phyloP scores from a whole-genome alignment of 2,888 invertebrate species.

The Lacanobia wlatinum region DNA sequence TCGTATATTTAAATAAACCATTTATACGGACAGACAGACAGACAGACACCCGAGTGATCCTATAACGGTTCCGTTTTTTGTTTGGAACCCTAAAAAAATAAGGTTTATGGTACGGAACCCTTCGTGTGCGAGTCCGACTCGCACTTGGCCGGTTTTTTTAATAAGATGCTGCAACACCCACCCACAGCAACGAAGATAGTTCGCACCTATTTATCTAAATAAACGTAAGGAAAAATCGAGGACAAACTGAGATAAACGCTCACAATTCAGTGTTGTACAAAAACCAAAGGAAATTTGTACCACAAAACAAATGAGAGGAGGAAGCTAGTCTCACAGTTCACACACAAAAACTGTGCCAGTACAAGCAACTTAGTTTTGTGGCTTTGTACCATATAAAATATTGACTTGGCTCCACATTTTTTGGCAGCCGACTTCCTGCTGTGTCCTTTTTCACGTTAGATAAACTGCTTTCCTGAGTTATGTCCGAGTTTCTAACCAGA shows the following conservation, averaged over 20 bases:
- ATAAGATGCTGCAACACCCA: neutral
- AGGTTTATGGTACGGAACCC: no score
- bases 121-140: no score
- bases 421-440: constrained; percentile 26
- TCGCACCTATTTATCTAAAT: constrained; percentile 13
- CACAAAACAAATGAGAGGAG: constrained; percentile 42
- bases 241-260: constrained; percentile 51
- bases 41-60: no score
- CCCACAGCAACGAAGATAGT: neutral
- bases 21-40: no score
- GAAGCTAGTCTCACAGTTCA: constrained; percentile 34
- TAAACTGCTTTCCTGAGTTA: constrained; percentile 13
- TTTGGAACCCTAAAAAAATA: no score
- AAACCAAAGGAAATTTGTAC: constrained; percentile 63
- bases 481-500: neutral
- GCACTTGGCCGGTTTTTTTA: no score
- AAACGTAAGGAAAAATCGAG: constrained; percentile 31
- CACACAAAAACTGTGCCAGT: constrained; percentile 53
- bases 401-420: constrained; percentile 44
- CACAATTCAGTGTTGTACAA: constrained; percentile 62
- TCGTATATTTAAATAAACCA: no score
- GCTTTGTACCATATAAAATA: constrained; percentile 52
- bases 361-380: constrained; percentile 43
- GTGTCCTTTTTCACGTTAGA: constrained; percentile 23
- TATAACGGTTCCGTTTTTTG: no score